These are phyloP conservation scores for Chaunax sp. DNA, from an alignment of 2,797 vertebrate species.

Conservation along the genomic window DNA sequence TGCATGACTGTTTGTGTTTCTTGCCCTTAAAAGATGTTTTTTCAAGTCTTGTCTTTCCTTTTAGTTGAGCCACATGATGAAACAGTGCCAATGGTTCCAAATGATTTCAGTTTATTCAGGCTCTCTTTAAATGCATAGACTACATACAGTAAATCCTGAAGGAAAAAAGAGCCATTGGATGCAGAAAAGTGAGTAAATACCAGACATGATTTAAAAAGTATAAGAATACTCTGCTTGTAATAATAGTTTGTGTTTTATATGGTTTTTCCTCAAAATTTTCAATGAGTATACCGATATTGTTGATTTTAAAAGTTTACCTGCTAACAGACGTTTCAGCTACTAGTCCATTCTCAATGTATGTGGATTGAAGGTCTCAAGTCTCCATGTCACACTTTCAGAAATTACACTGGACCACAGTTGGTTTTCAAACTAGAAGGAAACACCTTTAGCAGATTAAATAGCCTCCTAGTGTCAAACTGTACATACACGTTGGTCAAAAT, in stretches of 20 bases:
- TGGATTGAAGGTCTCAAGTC: neutral
- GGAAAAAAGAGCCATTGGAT: neutral
- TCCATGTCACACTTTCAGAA: neutral
- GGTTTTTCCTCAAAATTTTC: neutral
- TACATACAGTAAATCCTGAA: conserved; percentile 3
- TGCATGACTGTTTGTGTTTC: conserved; percentile 22
- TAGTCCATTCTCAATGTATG: neutral
- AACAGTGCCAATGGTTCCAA: conserved; percentile 56
- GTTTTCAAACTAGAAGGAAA: too few species aligned
- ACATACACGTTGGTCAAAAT: neutral
- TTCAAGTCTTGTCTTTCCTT: conserved; percentile 9
- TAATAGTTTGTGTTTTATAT: neutral
- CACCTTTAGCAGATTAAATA: neutral
- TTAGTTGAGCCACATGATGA: conserved; percentile 31
- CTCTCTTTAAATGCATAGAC: conserved; percentile 8
- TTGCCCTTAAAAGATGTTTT: conserved; percentile 4
- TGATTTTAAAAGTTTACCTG: neutral
- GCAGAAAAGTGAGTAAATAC: conserved; percentile 7
- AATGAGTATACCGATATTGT: neutral
- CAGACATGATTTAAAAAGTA: neutral
- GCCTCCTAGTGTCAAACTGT: neutral
- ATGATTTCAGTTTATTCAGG: conserved; percentile 9
- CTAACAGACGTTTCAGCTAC: neutral
- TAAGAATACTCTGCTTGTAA: neutral
- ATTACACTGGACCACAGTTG: neutral